phyloP scores from a whole-genome alignment of 2,113 vertebrate species.

The Polypterus senegalus region DNA sequence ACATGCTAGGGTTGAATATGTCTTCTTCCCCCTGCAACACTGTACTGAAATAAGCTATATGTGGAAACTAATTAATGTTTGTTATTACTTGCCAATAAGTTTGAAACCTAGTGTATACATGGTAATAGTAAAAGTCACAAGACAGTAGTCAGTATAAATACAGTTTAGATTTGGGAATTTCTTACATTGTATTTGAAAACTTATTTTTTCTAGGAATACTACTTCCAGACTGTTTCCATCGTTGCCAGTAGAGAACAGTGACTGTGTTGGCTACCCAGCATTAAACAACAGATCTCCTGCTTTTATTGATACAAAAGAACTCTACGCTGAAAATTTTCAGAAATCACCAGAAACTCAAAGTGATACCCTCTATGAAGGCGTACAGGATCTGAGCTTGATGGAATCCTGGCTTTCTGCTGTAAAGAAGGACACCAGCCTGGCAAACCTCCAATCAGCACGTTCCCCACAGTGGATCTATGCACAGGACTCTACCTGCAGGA shows the following conservation, averaged over 20 bases:
- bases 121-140: too few species aligned
- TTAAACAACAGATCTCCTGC: slow-evolving; percentile 22
- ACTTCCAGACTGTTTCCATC: slow-evolving; percentile 40
- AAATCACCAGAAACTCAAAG: slow-evolving; percentile 15
- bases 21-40: too few species aligned
- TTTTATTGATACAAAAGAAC: slow-evolving; percentile 3
- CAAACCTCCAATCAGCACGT: slow-evolving; percentile 5
- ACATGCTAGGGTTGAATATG: too few species aligned
- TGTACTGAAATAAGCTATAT: too few species aligned
- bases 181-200: background rate
- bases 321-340: slow-evolving; percentile 16
- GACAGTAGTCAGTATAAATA: too few species aligned
- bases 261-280: slow-evolving; percentile 20
- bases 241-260: slow-evolving; percentile 22
- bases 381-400: slow-evolving; percentile 31
- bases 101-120: too few species aligned
- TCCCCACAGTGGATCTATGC: slow-evolving; percentile 2
- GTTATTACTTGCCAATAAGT: too few species aligned
- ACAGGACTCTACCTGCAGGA: slow-evolving; percentile 12
- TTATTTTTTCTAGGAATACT: slow-evolving; percentile 33
- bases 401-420: slow-evolving; percentile 28
- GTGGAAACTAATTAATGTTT: too few species aligned
- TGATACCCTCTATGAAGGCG: slow-evolving; percentile 27
- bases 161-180: too few species aligned
- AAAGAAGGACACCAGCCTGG: slow-evolving; percentile 11